Conservation (phyloP, 2,113 vertebrate species). For the Ursus arctos region DNA sequence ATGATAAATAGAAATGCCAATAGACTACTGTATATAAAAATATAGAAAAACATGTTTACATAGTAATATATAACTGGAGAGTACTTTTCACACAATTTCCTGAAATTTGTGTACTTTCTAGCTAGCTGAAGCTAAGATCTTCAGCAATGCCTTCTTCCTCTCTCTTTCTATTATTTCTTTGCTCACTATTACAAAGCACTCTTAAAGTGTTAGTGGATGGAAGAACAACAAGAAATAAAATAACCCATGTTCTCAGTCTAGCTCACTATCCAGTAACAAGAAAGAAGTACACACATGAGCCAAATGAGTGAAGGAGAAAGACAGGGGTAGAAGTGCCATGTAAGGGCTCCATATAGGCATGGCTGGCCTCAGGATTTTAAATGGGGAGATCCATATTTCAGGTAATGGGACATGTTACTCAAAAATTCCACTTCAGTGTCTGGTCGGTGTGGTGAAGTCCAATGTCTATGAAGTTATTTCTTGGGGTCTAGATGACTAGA, state of each 20-base stretch:
- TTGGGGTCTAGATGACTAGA: not conserved
- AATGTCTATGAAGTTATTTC: not conserved
- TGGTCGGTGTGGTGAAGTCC: not conserved
- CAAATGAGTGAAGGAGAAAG: not conserved
- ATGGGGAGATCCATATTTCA: not conserved
- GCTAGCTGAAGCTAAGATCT: not conserved
- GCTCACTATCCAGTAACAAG: not conserved
- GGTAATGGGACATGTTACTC: not conserved
- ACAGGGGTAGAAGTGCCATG: not conserved
- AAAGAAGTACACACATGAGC: not conserved
- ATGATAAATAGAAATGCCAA: not conserved
- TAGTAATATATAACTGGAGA: not conserved
- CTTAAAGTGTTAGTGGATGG: not conserved
- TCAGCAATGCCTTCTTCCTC: not conserved
- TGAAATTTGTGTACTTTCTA: not conserved
- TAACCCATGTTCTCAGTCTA: not conserved
- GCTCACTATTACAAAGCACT: not conserved
- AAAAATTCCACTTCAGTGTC: not conserved
- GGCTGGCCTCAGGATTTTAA: not conserved
- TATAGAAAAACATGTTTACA: not conserved
- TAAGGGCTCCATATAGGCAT: fast-evolving
- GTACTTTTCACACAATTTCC: not conserved
- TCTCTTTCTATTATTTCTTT: not conserved
- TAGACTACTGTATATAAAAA: not conserved
- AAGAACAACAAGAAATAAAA: not conserved